Evolutionary conservation across 2,113 vertebrate species (phyloP).

Genomic region (Pelmatolapia mariae): DNA sequence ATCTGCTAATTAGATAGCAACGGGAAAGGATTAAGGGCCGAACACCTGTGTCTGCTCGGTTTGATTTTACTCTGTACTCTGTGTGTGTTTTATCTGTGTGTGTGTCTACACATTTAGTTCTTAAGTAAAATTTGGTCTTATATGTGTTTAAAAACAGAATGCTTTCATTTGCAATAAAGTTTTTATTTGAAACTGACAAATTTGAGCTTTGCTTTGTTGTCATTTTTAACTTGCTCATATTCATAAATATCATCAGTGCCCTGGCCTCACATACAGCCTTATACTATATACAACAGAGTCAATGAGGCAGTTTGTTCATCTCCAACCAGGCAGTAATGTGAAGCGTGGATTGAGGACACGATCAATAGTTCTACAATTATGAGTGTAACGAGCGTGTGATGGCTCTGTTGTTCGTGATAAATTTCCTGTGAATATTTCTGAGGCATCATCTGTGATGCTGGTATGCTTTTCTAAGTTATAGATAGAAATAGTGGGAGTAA

Average conservation of each 20-base stretch:
- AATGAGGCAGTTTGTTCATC: neutral
- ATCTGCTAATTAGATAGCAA: slow-evolving; percentile 33
- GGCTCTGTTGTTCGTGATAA: neutral
- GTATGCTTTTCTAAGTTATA: neutral
- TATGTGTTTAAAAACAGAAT: neutral
- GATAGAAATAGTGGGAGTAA: neutral
- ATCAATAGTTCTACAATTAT: neutral
- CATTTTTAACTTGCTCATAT: neutral
- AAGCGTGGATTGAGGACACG: neutral
- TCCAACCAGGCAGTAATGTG: neutral
- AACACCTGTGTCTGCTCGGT: slow-evolving; percentile 22
- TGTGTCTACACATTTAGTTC: neutral
- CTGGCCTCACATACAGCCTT: neutral
- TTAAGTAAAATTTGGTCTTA: neutral
- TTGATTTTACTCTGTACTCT: neutral
- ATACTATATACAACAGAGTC: neutral
- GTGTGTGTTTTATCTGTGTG: neutral
- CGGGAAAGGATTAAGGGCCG: slow-evolving; percentile 17
- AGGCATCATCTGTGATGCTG: neutral
- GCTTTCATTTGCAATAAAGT: neutral
- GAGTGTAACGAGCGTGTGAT: neutral
- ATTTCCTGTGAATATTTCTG: neutral
- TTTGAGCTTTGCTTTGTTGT: neutral
- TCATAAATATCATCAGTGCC: neutral
- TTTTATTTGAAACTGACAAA: neutral